These are phyloP conservation scores for Neodon shergylaensis DNA, from an alignment of 2,113 vertebrate species.

Conservation along the genomic window DNA sequence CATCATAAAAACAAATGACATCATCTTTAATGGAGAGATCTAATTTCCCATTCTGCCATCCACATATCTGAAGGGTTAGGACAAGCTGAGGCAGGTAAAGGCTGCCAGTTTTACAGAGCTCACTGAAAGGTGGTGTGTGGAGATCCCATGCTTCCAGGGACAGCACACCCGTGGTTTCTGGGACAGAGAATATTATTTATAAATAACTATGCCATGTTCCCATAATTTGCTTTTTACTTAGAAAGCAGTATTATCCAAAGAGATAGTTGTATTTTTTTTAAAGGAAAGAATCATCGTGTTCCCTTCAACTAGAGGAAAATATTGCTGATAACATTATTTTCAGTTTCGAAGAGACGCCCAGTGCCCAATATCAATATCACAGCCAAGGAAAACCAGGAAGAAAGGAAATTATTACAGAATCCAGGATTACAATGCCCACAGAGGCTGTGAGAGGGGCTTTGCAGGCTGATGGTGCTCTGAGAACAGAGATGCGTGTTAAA, in stretches of 20 bases:
- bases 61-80: no score
- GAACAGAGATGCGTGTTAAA: background rate
- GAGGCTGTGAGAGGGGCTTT: background rate
- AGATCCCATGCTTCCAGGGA: background rate
- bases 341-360: conserved; percentile 18
- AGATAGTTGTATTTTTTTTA: background rate
- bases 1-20: no score
- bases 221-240: conserved; percentile 15
- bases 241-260: conserved; percentile 6
- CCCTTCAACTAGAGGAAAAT: conserved; percentile 43
- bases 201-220: background rate
- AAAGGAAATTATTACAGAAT: conserved; percentile 31
- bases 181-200: background rate
- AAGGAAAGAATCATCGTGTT: conserved; percentile 9
- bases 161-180: background rate
- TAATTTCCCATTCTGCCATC: no score
- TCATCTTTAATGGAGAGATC: no score
- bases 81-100: no score
- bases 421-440: conserved; percentile 6
- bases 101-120: no score
- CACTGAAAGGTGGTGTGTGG: background rate
- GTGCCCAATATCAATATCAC: background rate
- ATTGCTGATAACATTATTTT: background rate
- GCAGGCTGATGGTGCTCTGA: background rate
- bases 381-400: conserved; percentile 8